Percentiles rank a stretch among this genome's conserved stretches.
Conservation (phyloP, 2,797 vertebrate species). For the Sebastes melanostomus region DNA sequence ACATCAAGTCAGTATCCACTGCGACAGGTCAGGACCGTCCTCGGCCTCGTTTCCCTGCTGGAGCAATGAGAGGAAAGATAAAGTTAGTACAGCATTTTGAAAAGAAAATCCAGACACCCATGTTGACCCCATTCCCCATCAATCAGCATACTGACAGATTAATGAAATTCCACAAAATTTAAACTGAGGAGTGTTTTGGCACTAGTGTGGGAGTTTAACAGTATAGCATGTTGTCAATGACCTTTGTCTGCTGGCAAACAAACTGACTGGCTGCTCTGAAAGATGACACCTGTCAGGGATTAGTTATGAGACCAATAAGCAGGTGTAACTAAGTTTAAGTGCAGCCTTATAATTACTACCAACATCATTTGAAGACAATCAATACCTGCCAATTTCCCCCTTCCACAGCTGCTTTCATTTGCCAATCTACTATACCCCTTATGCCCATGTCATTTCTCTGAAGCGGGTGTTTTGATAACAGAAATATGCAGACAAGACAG, state of each 20-base stretch:
- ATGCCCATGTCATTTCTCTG: background rate
- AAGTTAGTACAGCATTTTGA: conserved; percentile 77
- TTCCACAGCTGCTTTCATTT: background rate
- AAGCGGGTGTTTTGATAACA: background rate
- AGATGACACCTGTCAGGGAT: conserved; percentile 42
- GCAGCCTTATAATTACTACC: background rate
- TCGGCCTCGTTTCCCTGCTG: conserved; percentile 98
- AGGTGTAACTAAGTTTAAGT: conserved; percentile 13
- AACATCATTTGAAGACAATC: background rate
- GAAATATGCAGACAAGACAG: background rate
- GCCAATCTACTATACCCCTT: background rate
- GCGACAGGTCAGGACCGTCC: conserved; percentile 99
- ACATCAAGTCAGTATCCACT: conserved; percentile 99
- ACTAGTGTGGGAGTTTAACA: background rate
- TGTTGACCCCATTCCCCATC: background rate
- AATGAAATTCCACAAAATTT: background rate
- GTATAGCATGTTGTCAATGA: conserved; percentile 25
- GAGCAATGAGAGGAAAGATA: conserved; percentile 78
- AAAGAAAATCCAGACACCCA: conserved; percentile 16
- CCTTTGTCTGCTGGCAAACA: conserved; percentile 43
- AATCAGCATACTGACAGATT: background rate
- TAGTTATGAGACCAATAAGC: conserved; percentile 40
- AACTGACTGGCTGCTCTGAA: conserved; percentile 36
- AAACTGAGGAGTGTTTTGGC: background rate
- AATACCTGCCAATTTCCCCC: background rate